Conservation (phyloP, 1,140 invertebrate species). For the Brachionus angularis region DNA sequence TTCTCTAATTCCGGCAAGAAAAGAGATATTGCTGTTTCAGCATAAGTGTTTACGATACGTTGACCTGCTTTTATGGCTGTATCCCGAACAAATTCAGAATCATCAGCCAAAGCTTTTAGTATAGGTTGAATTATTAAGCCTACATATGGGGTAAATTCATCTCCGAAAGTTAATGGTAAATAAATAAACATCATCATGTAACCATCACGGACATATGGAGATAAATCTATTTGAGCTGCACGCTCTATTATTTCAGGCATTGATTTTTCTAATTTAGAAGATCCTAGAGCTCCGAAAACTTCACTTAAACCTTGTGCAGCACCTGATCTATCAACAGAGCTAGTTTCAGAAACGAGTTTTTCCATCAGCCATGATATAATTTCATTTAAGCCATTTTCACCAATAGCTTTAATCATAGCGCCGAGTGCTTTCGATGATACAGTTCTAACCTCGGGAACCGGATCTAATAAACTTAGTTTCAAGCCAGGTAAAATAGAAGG, state of each 20-base stretch:
- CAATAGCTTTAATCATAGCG: conserved; percentile 90
- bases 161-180: conserved; percentile 90
- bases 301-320: conserved; percentile 87
- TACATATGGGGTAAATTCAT: conserved; percentile 91
- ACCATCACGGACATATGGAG: conserved; percentile 95
- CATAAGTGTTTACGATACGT: conserved; percentile 90
- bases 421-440: conserved; percentile 89
- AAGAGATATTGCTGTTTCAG: conserved; percentile 86
- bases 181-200: conserved; percentile 99
- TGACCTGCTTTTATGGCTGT: conserved; percentile 94
- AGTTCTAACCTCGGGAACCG: conserved; percentile 88
- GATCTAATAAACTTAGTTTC: conserved; percentile 90
- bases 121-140: conserved; percentile 96
- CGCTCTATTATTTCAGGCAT: conserved; percentile 98
- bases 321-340: conserved; percentile 89
- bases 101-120: conserved; percentile 92
- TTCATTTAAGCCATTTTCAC: conserved; percentile 82
- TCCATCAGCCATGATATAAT: conserved; percentile 92
- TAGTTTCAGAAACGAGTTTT: conserved; percentile 89
- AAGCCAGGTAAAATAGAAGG: conserved; percentile 92
- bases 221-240: conserved; percentile 79
- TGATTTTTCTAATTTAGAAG: conserved; percentile 86
- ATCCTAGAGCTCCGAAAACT: conserved; percentile 89
- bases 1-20: conserved; percentile 87
- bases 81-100: conserved; percentile 96